These are phyloP conservation scores for Sarcoramphus papa DNA, from an alignment of 2,797 vertebrate genomes.

Conservation along the genomic window DNA sequence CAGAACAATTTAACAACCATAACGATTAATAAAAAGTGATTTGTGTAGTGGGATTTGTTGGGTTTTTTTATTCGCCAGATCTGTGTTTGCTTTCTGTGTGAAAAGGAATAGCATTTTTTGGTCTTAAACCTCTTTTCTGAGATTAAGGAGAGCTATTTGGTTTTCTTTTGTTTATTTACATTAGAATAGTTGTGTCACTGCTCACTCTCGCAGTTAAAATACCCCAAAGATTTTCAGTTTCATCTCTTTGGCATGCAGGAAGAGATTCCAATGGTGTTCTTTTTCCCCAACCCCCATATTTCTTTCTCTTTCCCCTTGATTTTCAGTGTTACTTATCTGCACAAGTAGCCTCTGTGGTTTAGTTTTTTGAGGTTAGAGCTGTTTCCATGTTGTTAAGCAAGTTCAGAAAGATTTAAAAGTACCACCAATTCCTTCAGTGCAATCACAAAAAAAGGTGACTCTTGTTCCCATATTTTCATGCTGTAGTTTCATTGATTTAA, in stretches of 20 bases:
- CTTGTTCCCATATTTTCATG: not conserved
- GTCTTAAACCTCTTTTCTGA: not conserved
- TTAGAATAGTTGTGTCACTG: not conserved
- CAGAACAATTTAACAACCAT: not conserved
- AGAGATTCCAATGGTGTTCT: rapidly evolving
- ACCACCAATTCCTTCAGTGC: not conserved
- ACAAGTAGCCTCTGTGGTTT: not conserved
- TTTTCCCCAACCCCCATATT: not conserved
- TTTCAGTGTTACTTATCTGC: not conserved
- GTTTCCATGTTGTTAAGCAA: not conserved
- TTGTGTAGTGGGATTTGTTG: not conserved
- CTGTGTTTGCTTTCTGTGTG: not conserved
- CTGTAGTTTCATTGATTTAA: not conserved
- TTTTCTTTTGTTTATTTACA: not conserved
- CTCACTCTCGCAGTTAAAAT: not conserved
- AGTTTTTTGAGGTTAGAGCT: not conserved
- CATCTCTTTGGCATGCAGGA: not conserved
- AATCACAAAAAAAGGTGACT: not conserved
- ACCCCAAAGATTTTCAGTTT: not conserved
- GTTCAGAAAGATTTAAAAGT: not conserved
- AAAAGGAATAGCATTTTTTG: not conserved
- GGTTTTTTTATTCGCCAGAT: not conserved
- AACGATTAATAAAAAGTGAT: not conserved
- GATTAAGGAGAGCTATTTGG: not conserved
- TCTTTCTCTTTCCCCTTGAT: not conserved